Percentiles rank a stretch among this genome's conserved stretches.
These are phyloP conservation scores for Coenonympha arcania DNA, from an alignment of 2,888 invertebrate genomes.

Conservation along the genomic window DNA sequence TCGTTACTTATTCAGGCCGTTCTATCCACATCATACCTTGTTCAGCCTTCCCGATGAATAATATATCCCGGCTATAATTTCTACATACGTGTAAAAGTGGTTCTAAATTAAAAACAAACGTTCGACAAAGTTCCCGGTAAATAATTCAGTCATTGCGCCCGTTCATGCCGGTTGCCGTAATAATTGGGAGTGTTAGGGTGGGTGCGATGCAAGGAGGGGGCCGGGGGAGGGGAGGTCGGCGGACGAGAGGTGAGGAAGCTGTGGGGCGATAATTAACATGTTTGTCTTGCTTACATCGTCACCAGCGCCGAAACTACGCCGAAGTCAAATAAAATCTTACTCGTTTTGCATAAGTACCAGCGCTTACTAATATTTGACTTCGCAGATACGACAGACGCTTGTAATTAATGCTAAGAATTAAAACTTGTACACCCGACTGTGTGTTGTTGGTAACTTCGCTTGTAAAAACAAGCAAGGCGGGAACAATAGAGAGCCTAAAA, in stretches of 20 bases:
- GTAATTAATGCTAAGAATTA: constrained; percentile 66
- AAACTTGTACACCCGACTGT: constrained; percentile 49
- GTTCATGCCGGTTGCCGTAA: constrained; percentile 34
- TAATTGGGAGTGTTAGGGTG: constrained; percentile 38
- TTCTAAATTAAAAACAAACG: constrained; percentile 58
- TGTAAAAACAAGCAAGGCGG: constrained; percentile 21
- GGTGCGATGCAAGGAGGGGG: constrained; percentile 14
- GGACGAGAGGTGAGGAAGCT: constrained; percentile 21
- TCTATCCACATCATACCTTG: constrained; percentile 39
- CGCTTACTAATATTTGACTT: constrained; percentile 60
- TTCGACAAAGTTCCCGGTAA: constrained; percentile 51
- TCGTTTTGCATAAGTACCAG: constrained; percentile 65
- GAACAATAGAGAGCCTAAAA: constrained; percentile 13
- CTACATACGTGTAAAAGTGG: constrained; percentile 38
- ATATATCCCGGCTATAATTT: constrained; percentile 41
- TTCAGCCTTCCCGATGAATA: constrained; percentile 39
- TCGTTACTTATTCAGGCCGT: constrained; percentile 37
- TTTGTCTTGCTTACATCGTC: constrained; percentile 72
- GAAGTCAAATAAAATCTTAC: constrained; percentile 71
- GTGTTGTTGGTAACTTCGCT: constrained; percentile 24
- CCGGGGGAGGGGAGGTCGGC: constrained; percentile 2
- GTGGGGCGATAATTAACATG: constrained; percentile 66
- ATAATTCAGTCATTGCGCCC: constrained; percentile 50
- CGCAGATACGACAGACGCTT: constrained; percentile 48
- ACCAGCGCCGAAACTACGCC: constrained; percentile 66